Evolutionary conservation across 2,888 invertebrate genomes (phyloP).

Genomic region (Meteorus colon): DNA sequence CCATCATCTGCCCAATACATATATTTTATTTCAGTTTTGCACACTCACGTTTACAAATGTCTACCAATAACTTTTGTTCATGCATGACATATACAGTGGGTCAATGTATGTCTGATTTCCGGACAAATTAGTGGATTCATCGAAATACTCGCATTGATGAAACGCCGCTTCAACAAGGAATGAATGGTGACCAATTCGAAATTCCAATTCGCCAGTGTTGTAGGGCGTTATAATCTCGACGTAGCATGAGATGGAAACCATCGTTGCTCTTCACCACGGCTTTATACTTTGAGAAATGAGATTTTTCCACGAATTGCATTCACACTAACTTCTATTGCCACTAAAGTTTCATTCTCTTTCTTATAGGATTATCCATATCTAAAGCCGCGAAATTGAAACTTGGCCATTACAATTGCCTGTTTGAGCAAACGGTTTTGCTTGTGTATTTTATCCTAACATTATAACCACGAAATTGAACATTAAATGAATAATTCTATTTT

Average conservation of each 20-base stretch:
- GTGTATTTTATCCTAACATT: not conserved
- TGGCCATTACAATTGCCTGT: not conserved
- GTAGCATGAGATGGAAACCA: slow-evolving; percentile 62
- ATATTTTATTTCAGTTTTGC: no score
- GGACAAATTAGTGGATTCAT: no score
- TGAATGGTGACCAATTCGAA: slow-evolving; percentile 51
- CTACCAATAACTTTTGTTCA: no score
- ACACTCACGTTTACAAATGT: no score
- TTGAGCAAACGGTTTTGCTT: not conserved
- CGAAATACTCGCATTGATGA: no score
- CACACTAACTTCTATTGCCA: slow-evolving; percentile 36
- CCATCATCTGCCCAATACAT: no score
- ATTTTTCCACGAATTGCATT: slow-evolving; percentile 42
- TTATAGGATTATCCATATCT: slow-evolving; percentile 64
- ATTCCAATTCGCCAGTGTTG: slow-evolving; percentile 63
- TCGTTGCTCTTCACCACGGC: not conserved
- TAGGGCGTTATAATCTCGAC: slow-evolving; percentile 68
- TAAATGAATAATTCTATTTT: no score
- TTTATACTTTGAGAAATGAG: slow-evolving; percentile 39
- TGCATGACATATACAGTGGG: no score
- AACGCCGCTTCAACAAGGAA: no score
- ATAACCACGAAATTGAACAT: no score
- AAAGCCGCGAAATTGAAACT: slow-evolving; percentile 65
- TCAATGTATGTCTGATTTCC: no score
- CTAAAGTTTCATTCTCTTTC: slow-evolving; percentile 54